A percentile compares a stretch with the other conserved stretches of the same genome.
phyloP scores from a whole-genome alignment of 2,888 invertebrate species.

The Colostygia pectinataria region DNA sequence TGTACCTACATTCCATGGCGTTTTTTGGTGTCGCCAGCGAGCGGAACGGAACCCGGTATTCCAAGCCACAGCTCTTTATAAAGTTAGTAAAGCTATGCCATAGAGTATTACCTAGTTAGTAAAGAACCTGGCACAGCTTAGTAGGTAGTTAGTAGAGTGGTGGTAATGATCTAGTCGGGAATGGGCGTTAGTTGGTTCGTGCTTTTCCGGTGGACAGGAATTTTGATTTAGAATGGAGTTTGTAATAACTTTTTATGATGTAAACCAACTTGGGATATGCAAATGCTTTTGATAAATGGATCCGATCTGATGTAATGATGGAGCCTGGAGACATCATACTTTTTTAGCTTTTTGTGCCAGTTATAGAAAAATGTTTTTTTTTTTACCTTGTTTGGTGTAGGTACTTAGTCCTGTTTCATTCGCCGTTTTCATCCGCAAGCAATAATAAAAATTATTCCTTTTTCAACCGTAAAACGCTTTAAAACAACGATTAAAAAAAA shows the following conservation, averaged over 20 bases:
- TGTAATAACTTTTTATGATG: constrained; percentile 14
- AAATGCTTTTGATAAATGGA: too few species aligned
- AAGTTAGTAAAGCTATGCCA: constrained; percentile 5
- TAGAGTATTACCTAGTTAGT: constrained; percentile 3
- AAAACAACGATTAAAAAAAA: too few species aligned
- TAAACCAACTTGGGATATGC: neutral
- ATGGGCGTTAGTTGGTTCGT: constrained; percentile 15
- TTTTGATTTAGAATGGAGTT: constrained; percentile 16
- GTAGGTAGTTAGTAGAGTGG: constrained; percentile 7
- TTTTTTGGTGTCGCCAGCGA: constrained; percentile 64
- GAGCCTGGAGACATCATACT: too few species aligned
- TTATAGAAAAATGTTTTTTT: too few species aligned
- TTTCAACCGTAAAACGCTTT: too few species aligned
- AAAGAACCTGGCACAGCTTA: constrained; percentile 1
- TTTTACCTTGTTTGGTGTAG: too few species aligned
- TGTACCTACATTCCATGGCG: constrained; percentile 67
- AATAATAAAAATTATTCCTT: too few species aligned
- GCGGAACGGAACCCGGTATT: constrained; percentile 68
- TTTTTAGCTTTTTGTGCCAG: too few species aligned
- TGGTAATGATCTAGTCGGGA: constrained; percentile 21
- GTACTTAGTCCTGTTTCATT: too few species aligned
- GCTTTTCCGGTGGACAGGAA: constrained; percentile 22
- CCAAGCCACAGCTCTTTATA: constrained; percentile 14
- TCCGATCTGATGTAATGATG: too few species aligned
- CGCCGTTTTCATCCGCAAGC: too few species aligned